These are phyloP conservation scores for Zygaena filipendulae DNA, from an alignment of 2,888 invertebrate genomes.

Conservation along the genomic window DNA sequence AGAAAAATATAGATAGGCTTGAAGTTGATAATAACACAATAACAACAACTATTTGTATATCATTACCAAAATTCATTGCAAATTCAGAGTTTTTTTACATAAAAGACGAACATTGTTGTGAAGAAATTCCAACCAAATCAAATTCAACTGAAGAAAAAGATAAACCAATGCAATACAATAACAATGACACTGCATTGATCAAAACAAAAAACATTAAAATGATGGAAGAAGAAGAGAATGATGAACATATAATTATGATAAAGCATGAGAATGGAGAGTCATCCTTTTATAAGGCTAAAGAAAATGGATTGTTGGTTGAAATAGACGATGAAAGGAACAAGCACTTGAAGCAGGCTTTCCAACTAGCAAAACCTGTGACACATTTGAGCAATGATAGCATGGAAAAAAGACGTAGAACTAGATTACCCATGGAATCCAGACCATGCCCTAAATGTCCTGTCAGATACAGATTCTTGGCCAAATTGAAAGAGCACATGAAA, in stretches of 20 bases:
- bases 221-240: conserved; percentile 10
- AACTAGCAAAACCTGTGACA: too few species aligned
- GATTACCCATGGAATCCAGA: conserved; percentile 38
- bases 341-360: conserved; percentile 12
- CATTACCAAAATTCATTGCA: conserved; percentile 25
- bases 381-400: conserved; percentile 1
- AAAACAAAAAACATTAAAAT: conserved; percentile 2
- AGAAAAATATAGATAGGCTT: too few species aligned
- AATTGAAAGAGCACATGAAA: conserved; percentile 47
- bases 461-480: conserved; percentile 43
- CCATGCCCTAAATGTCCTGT: conserved; percentile 40
- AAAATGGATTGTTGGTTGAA: conserved; percentile 20
- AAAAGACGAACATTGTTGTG: too few species aligned
- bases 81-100: too few species aligned
- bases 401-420: conserved; percentile 24
- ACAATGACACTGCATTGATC: too few species aligned
- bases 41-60: conserved; percentile 38
- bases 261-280: conserved; percentile 26
- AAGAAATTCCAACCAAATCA: too few species aligned
- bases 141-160: too few species aligned
- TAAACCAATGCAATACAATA: too few species aligned
- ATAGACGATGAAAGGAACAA: conserved; percentile 17
- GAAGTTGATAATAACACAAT: too few species aligned
- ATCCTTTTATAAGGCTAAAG: conserved; percentile 21
- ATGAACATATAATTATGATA: conserved; percentile 28